phyloP scores from a whole-genome alignment of 2,888 invertebrate genomes.

The Teleogryllus oceanicus region DNA sequence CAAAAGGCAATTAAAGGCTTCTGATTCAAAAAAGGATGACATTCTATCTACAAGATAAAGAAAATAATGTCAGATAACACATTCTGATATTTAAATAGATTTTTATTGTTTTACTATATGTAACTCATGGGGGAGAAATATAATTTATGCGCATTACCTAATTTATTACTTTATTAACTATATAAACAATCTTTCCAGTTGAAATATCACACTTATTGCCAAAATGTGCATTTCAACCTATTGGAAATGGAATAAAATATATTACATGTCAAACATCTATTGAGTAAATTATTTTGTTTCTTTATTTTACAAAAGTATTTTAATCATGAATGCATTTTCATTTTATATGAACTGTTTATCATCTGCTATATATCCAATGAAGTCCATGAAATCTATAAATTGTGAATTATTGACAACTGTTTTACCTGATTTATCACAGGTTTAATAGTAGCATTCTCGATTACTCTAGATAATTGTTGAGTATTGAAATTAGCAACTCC shows the following conservation, averaged over 20 bases:
- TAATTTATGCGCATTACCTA: neutral
- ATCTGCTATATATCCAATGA: no score
- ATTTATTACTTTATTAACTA: no score
- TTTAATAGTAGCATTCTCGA: constrained; percentile 44
- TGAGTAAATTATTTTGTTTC: no score
- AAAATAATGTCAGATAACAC: neutral
- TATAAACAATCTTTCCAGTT: no score
- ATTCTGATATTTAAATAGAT: neutral
- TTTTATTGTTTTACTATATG: neutral
- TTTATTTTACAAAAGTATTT: no score
- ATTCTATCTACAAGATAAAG: neutral
- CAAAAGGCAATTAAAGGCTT: neutral
- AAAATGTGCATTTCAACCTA: no score
- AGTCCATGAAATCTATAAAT: no score
- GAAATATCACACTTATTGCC: no score
- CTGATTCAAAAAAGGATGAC: neutral
- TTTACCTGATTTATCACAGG: constrained; percentile 40
- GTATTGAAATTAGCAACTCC: constrained; percentile 55
- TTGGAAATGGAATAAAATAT: no score
- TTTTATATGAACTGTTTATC: no score
- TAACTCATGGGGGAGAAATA: neutral
- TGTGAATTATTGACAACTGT: neutral
- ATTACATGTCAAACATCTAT: no score
- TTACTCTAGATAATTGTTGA: constrained; percentile 49
- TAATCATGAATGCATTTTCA: no score